phyloP scores from a whole-genome alignment of 2,797 vertebrate genomes.

The Channallabes apus region DNA sequence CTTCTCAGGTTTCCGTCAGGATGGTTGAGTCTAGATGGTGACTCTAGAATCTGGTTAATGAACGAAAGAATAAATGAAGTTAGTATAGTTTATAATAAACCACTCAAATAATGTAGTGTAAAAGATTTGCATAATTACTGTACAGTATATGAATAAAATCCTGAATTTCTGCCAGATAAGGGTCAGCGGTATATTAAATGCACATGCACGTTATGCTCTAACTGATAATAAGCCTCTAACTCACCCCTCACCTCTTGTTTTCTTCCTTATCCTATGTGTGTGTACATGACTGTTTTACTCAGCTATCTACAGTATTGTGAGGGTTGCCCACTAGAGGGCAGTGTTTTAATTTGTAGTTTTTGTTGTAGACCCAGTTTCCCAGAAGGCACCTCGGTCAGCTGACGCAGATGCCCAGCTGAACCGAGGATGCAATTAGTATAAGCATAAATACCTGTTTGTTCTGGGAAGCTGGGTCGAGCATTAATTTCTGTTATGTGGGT shows the following conservation, averaged over 20 bases:
- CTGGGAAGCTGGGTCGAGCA: no score
- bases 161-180: not conserved
- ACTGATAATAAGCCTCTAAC: slow-evolving; percentile 66
- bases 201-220: slow-evolving; percentile 60
- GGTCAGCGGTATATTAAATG: not conserved
- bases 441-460: no score
- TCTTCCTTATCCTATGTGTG: slow-evolving; percentile 49
- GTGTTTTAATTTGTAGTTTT: no score
- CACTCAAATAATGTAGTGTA: no score
- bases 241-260: slow-evolving; percentile 62
- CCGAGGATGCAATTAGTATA: no score
- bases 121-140: not conserved
- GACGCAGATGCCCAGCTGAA: no score
- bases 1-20: not conserved
- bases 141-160: not conserved
- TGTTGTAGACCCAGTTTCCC: no score
- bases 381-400: no score
- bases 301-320: not conserved
- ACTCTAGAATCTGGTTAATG: not conserved
- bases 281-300: slow-evolving; percentile 10
- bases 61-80: not conserved
- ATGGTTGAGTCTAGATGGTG: not conserved
- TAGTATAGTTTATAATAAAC: not conserved
- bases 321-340: no score
- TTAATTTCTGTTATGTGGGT: no score